A percentile compares a stretch with the other conserved stretches of the same genome.
Conservation (phyloP, 2,797 vertebrate species). For the Pygocentrus nattereri region DNA sequence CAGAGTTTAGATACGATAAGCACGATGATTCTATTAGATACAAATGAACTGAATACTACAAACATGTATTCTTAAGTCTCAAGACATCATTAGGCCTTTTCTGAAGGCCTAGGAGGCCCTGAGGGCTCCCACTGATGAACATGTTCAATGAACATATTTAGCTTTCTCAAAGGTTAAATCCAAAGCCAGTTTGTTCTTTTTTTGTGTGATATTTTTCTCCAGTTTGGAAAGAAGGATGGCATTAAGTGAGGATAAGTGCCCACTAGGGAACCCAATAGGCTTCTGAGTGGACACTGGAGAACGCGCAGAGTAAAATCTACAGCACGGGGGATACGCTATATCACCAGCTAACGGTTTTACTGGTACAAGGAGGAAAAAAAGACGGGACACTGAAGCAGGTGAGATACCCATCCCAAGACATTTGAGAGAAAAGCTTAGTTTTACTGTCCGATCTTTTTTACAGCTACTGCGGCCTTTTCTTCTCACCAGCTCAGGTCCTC, state of each 20-base stretch:
- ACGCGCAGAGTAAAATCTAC: not conserved
- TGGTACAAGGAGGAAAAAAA: not conserved
- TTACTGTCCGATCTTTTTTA: slow-evolving; percentile 13
- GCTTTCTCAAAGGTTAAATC: too few relatives aligned
- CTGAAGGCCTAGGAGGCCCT: too few relatives aligned
- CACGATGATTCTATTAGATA: too few relatives aligned
- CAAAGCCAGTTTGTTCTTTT: too few relatives aligned
- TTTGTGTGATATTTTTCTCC: not conserved
- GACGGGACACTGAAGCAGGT: not conserved
- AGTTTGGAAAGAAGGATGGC: not conserved
- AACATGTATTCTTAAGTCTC: too few relatives aligned
- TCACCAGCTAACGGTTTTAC: not conserved
- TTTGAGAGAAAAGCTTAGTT: not conserved
- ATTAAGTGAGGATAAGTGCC: not conserved
- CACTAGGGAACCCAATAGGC: not conserved
- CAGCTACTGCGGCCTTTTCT: slow-evolving; percentile 1
- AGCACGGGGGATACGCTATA: not conserved
- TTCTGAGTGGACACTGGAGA: not conserved
- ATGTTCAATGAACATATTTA: too few relatives aligned
- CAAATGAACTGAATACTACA: too few relatives aligned
- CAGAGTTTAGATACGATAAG: too few relatives aligned
- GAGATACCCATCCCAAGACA: not conserved
- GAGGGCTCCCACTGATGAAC: too few relatives aligned
- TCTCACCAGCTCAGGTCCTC: slow-evolving; percentile 1
- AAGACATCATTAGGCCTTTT: too few relatives aligned